Evolutionary conservation across 2,888 invertebrate species (phyloP).

Genomic region (Synergus laeviventris): DNA sequence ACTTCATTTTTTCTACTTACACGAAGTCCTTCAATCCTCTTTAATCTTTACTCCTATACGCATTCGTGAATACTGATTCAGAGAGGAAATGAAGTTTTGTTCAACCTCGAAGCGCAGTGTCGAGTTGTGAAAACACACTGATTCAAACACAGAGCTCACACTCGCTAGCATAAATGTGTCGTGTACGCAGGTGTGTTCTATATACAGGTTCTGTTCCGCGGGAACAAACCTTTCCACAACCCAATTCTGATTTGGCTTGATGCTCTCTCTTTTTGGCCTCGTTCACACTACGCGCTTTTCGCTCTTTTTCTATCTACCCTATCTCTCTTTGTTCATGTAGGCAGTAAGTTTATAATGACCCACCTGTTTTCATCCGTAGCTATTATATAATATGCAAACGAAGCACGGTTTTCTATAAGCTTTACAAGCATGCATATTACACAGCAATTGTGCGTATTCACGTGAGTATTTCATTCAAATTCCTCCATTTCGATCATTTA

Average conservation of each 20-base stretch:
- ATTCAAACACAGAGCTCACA: constrained; percentile 15
- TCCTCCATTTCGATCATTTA: constrained; percentile 3
- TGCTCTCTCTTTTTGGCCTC: constrained; percentile 7
- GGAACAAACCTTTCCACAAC: constrained; percentile 29
- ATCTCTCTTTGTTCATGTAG: constrained; percentile 49
- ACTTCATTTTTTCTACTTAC: constrained; percentile 17
- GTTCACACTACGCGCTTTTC: background rate
- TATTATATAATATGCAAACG: constrained; percentile 50
- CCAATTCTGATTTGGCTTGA: constrained; percentile 26
- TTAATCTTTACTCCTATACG: constrained; percentile 12
- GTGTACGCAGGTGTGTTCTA: constrained; percentile 7
- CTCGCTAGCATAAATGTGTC: constrained; percentile 13
- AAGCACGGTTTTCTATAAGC: constrained; percentile 43
- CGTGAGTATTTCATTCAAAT: background rate
- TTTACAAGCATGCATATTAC: constrained; percentile 9
- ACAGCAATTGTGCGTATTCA: constrained; percentile 22
- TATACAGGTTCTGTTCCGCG: constrained; percentile 12
- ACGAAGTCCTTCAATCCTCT: constrained; percentile 16
- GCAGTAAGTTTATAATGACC: constrained; percentile 52
- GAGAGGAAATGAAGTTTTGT: constrained; percentile 24
- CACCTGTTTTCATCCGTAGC: constrained; percentile 55
- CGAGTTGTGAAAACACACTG: constrained; percentile 29
- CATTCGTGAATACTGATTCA: constrained; percentile 37
- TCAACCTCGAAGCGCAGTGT: background rate
- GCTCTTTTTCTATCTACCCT: constrained; percentile 34